phyloP scores from a whole-genome alignment of 2,113 vertebrate species.

The Promerops cafer region DNA sequence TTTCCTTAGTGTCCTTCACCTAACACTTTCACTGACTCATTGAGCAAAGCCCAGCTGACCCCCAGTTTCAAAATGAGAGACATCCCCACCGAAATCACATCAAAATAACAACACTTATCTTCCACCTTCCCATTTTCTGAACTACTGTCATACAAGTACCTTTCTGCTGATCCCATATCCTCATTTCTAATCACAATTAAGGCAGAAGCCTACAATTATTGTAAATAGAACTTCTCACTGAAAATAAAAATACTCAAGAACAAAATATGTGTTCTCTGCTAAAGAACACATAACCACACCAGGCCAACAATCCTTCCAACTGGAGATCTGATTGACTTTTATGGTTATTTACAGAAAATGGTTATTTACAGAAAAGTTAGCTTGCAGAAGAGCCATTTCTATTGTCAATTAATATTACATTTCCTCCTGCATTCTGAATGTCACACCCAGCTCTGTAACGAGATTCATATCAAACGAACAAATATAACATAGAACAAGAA shows the following conservation, averaged over 20 bases:
- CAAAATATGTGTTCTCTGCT: not conserved
- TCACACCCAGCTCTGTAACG: not conserved
- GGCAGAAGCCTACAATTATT: not conserved
- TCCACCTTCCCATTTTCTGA: not conserved
- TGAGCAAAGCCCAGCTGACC: not conserved
- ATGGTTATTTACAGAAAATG: not conserved
- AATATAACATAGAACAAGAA: not conserved
- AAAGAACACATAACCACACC: not conserved
- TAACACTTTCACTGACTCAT: not conserved
- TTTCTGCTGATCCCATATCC: not conserved
- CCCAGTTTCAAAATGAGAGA: not conserved
- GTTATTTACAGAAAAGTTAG: not conserved
- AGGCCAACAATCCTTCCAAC: not conserved
- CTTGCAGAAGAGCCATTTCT: not conserved
- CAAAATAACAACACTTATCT: not conserved
- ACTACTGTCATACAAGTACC: not conserved
- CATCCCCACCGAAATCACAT: not conserved
- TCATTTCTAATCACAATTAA: not conserved
- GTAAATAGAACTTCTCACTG: not conserved
- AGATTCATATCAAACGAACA: not conserved
- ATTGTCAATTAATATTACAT: not conserved
- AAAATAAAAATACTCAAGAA: not conserved
- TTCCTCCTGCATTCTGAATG: not conserved
- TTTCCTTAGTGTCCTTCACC: not conserved
- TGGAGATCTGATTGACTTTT: not conserved